These are phyloP conservation scores for Eufriesea mexicana DNA, from an alignment of 1,140 invertebrate species.

Conservation along the genomic window DNA sequence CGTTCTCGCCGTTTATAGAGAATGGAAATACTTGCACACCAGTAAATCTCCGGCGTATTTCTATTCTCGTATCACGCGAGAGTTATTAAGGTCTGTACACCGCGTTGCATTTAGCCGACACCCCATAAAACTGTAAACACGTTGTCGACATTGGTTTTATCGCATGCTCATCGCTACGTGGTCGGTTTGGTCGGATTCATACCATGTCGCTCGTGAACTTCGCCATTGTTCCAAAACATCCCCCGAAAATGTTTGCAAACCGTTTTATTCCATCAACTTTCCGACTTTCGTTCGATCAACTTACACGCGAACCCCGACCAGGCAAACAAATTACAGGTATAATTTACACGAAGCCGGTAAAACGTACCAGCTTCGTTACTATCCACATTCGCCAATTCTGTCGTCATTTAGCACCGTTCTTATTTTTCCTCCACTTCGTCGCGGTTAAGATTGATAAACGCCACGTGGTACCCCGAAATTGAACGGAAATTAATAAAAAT, in stretches of 20 bases:
- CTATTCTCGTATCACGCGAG: slow-evolving; percentile 38
- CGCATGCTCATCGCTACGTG: slow-evolving; percentile 48
- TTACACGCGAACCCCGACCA: neutral
- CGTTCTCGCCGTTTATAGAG: slow-evolving; percentile 5
- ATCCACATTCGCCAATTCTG: no score
- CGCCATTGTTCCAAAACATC: neutral
- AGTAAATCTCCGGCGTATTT: slow-evolving; percentile 42
- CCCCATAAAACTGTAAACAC: slow-evolving; percentile 67
- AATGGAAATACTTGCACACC: slow-evolving; percentile 12
- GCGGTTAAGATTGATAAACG: no score
- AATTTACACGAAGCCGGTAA: no score
- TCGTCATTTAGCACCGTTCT: no score
- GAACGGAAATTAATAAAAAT: no score
- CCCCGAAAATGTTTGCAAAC: neutral
- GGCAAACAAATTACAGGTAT: neutral
- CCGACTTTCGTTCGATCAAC: neutral
- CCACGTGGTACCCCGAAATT: no score
- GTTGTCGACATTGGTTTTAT: slow-evolving; percentile 65
- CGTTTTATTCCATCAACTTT: neutral
- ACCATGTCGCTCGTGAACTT: slow-evolving; percentile 28
- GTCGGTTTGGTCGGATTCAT: slow-evolving; percentile 38
- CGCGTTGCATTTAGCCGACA: slow-evolving; percentile 51
- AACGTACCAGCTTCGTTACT: no score
- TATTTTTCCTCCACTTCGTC: no score
- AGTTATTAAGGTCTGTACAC: slow-evolving; percentile 47